Base-by-base conservation (phyloP, 2,113 vertebrate species). In the Dascyllus trimaculatus region DNA sequence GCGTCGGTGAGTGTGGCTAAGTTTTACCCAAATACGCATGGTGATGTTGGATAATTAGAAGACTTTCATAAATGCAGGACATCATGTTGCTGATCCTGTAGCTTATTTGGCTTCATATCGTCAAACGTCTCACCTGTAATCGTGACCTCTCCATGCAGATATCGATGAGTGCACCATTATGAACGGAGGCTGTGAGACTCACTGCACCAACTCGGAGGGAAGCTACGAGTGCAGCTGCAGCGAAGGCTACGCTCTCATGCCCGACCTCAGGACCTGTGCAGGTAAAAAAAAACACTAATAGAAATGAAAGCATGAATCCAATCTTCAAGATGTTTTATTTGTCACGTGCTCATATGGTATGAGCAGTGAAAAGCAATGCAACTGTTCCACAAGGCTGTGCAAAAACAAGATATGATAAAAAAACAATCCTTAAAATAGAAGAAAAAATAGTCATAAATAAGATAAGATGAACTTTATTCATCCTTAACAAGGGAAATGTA, bases 171-270 rank as follows among this genome's bases (percentile, higher is more conserved):
- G 90, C 38, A 94, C 82, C 32, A 95, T 97, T 32, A 96, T 93
- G 95, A 98, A 98, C 1, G 96, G 97, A 0, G 97, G 97, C 66
- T 99, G 98, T 24, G 97, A 96, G 40, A 95, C 94, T 0, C 96
- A 95, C 88, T 99, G 97, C 26, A 93, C 96, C 77, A 98, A 98
- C 93, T 97, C 96, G 0, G 95, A 99, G 85, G 97, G 97, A 60
- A 97, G 97, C 93, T 99, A 97, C 2, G 95, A 94, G 75, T 99
- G 97, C 88, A 95, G 96, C 94, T 99, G 97, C 17, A 94, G 96
- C 0, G 96, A 95, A 2, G 97, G 98, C 45, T 98, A 97, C 0
- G 96, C 94, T 0, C 91, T 98, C 22, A 96, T 97, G 97, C 96
- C 97, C 0, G 95, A 98, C 80, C 95, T 97, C 86, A 93, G 96